Conservation (phyloP, 2,888 invertebrate genomes). For the Caenorhabditis macrosperma region DNA sequence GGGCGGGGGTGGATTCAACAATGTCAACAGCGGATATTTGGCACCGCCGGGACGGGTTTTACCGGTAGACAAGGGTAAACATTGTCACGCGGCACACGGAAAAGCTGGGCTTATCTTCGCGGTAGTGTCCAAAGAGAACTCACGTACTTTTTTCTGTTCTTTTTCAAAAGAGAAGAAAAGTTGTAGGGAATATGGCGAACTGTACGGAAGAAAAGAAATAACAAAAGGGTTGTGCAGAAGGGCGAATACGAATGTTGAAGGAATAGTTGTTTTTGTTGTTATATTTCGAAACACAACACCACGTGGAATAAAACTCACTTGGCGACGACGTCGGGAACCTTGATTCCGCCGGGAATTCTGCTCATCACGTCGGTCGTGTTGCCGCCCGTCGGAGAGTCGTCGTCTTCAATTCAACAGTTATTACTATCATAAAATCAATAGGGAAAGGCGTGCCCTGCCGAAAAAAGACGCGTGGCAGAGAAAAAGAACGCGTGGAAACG, state of each 20-base stretch:
- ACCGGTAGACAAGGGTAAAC: slow-evolving; percentile 51
- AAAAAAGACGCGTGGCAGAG: not conserved
- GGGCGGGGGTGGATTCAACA: not conserved
- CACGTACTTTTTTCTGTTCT: not conserved
- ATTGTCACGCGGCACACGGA: not conserved
- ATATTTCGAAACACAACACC: not conserved
- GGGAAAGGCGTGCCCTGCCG: not conserved
- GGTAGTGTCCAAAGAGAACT: no score
- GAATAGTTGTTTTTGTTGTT: no score
- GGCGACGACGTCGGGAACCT: slow-evolving; percentile 42
- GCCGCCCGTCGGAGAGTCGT: not conserved
- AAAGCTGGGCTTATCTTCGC: no score
- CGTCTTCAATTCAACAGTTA: slow-evolving; percentile 28
- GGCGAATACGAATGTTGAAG: no score
- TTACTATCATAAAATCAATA: slow-evolving; percentile 16
- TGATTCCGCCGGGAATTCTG: slow-evolving; percentile 52
- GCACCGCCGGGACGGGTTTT: slow-evolving; percentile 37
- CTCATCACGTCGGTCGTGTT: slow-evolving; percentile 51
- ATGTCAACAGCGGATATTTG: slow-evolving; percentile 18
- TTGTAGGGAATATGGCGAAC: no score
- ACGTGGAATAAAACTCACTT: slow-evolving; percentile 15
- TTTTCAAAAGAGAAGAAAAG: no score
- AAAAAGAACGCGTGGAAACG: slow-evolving; percentile 10
- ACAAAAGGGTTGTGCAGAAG: no score
- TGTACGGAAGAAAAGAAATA: no score